Evolutionary conservation across 2,113 vertebrate genomes (phyloP).

Genomic region (Anoura caudifer): DNA sequence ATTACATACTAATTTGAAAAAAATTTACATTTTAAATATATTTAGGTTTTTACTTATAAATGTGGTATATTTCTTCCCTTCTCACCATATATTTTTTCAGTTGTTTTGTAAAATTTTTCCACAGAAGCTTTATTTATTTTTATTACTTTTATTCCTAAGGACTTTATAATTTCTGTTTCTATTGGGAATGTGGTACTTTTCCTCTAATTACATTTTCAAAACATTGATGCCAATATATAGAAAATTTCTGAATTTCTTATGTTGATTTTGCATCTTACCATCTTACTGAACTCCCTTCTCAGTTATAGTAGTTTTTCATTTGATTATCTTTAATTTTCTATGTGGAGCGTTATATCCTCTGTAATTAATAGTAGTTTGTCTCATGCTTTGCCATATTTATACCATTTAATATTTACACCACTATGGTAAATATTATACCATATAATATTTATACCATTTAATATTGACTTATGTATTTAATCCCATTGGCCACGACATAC

Average conservation of each 20-base stretch:
- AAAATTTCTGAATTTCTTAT: background rate
- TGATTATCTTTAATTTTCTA: slow-evolving; percentile 11
- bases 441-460: background rate
- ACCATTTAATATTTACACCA: background rate
- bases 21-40: background rate
- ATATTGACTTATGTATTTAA: background rate
- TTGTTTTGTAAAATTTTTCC: background rate
- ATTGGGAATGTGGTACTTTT: background rate
- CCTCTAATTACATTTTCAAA: background rate
- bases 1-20: background rate
- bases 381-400: background rate
- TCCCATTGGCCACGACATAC: background rate
- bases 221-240: background rate
- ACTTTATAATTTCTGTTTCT: background rate
- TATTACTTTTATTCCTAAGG: background rate
- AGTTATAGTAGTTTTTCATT: background rate
- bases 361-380: background rate
- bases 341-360: background rate
- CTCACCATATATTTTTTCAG: background rate
- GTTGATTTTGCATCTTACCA: background rate
- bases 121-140: background rate
- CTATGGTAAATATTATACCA: too few relatives aligned
- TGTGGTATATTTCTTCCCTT: background rate
- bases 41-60: background rate
- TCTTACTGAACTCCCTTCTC: background rate